phyloP scores from a whole-genome alignment of 2,113 vertebrate genomes.

The mouse (Mus musculus) region GRCm39 chr5:14903001-14903500 shows the following conservation, averaged over 20 bases:
- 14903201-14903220: neutral
- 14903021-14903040: neutral
- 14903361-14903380: neutral
- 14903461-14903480: neutral
- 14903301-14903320: neutral
- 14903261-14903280: neutral
- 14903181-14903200: neutral
- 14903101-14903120: constrained; percentile 62
- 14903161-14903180: neutral
- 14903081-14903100: neutral
- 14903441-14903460: neutral
- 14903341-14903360: too few species aligned
- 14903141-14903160: neutral
- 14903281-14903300: neutral
- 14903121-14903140: constrained; percentile 1
- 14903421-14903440: neutral
- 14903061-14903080: constrained; percentile 17
- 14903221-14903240: neutral
- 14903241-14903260: neutral
- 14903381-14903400: neutral
- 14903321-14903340: neutral
- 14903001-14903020: neutral
- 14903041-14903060: neutral
- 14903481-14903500: neutral
- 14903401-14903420: neutral